Conservation (phyloP, 2,888 invertebrate genomes). For the Temnothorax ravouxi region DNA sequence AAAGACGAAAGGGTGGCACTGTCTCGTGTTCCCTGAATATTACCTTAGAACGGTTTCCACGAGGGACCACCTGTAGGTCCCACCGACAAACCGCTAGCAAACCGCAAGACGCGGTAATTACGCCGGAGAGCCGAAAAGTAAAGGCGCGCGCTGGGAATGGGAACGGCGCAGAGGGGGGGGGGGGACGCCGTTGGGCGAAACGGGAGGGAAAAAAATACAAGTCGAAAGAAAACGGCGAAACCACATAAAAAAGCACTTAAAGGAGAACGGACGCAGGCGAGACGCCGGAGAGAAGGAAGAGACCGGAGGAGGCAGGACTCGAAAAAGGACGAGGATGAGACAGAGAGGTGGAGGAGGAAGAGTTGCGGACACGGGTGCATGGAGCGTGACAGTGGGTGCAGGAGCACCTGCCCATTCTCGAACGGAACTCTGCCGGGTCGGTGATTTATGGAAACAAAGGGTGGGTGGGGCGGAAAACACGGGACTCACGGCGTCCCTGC, state of each 20-base stretch:
- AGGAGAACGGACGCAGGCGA: conserved; percentile 69
- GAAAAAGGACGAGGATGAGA: conserved; percentile 63
- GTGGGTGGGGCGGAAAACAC: conserved; percentile 74
- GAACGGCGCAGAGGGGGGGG: neutral
- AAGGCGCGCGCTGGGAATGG: conserved; percentile 65
- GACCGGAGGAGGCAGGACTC: conserved; percentile 51
- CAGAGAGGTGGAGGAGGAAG: conserved; percentile 72
- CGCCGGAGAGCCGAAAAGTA: conserved; percentile 77
- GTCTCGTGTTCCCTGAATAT: conserved; percentile 57
- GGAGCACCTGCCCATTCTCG: conserved; percentile 85
- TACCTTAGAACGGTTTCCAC: conserved; percentile 61
- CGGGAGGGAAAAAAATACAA: conserved; percentile 62
- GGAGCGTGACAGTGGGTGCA: conserved; percentile 85
- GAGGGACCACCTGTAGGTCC: conserved; percentile 80
- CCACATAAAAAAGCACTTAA: conserved; percentile 84
- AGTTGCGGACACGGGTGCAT: conserved; percentile 83
- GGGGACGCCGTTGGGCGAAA: conserved; percentile 36
- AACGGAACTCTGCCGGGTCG: conserved; percentile 73
- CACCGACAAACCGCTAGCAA: conserved; percentile 79
- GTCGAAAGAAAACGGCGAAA: conserved; percentile 82
- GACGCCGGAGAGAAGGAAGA: conserved; percentile 40
- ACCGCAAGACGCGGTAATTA: conserved; percentile 83
- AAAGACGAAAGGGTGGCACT: conserved; percentile 25
- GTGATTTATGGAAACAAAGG: conserved; percentile 83
- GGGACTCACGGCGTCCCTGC: conserved; percentile 57